Conservation (phyloP, 2,113 vertebrate genomes). For the Pongo pygmaeus region DNA sequence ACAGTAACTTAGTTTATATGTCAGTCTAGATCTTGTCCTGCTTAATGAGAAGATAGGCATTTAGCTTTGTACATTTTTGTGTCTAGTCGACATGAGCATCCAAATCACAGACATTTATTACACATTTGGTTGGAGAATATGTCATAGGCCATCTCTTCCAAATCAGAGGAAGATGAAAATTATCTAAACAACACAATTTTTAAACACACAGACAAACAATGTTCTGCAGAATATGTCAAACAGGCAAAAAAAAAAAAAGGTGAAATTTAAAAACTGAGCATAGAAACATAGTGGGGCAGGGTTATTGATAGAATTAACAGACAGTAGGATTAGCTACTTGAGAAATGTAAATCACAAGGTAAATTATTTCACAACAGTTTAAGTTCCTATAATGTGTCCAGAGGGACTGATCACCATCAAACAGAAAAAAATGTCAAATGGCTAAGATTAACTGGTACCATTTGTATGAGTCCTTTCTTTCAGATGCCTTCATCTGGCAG, state of each 20-base stretch:
- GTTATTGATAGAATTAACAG: neutral
- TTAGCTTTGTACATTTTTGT: neutral
- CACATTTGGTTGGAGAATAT: neutral
- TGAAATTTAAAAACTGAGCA: neutral
- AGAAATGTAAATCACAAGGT: neutral
- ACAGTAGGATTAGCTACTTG: neutral
- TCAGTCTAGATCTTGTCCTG: neutral
- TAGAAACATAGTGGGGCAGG: neutral
- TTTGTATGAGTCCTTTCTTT: neutral
- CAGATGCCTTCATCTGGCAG: neutral
- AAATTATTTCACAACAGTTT: slow-evolving; percentile 19
- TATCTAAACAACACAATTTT: neutral
- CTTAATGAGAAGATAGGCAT: neutral
- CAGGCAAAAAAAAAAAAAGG: neutral
- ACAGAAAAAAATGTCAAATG: neutral
- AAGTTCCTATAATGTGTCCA: neutral
- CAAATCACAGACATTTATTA: neutral
- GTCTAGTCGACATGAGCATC: neutral
- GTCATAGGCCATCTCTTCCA: neutral
- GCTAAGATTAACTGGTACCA: neutral
- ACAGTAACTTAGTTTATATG: neutral
- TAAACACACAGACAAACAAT: neutral
- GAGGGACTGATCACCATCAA: neutral
- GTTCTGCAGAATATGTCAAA: neutral
- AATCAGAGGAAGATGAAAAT: neutral